phyloP scores from a whole-genome alignment of 2,888 invertebrate species.

The Brachypalpus laphriformis region DNA sequence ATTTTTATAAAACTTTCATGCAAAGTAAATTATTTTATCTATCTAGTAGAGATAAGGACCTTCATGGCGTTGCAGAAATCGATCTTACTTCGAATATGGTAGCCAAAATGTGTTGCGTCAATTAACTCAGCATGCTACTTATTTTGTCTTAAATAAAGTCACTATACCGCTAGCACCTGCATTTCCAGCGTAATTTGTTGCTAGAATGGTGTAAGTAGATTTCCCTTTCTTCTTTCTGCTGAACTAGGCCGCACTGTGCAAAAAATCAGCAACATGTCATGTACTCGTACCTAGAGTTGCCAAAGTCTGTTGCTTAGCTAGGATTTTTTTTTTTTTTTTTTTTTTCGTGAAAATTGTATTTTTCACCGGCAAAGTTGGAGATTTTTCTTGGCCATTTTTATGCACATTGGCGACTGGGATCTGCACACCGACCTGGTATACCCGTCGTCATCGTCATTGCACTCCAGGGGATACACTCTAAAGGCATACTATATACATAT shows the following conservation, averaged over 20 bases:
- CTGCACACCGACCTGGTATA: constrained; percentile 7
- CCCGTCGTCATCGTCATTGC: constrained; percentile 15
- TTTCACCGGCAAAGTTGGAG: constrained; percentile 19
- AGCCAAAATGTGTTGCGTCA: too few species aligned
- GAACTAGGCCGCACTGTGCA: constrained; percentile 26
- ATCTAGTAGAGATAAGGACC: too few species aligned
- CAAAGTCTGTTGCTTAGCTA: neutral
- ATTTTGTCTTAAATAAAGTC: too few species aligned
- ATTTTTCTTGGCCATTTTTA: constrained; percentile 23
- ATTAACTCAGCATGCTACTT: too few species aligned
- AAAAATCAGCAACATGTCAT: constrained; percentile 10
- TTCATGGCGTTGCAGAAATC: too few species aligned
- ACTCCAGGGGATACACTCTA: constrained; percentile 42
- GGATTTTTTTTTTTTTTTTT: constrained; percentile 2
- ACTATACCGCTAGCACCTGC: too few species aligned
- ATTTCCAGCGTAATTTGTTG: too few species aligned
- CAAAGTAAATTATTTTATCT: too few species aligned
- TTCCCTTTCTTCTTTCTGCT: too few species aligned
- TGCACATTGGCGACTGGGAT: constrained; percentile 32
- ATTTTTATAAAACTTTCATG: too few species aligned
- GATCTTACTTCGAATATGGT: too few species aligned
- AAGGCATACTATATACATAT: neutral
- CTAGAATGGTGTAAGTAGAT: neutral
- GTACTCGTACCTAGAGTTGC: constrained; percentile 1
- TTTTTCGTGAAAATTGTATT: constrained; percentile 32